Conservation (phyloP, 92 coral and sea anemone genomes). For the Hydrozoanthus gracilis region DNA sequence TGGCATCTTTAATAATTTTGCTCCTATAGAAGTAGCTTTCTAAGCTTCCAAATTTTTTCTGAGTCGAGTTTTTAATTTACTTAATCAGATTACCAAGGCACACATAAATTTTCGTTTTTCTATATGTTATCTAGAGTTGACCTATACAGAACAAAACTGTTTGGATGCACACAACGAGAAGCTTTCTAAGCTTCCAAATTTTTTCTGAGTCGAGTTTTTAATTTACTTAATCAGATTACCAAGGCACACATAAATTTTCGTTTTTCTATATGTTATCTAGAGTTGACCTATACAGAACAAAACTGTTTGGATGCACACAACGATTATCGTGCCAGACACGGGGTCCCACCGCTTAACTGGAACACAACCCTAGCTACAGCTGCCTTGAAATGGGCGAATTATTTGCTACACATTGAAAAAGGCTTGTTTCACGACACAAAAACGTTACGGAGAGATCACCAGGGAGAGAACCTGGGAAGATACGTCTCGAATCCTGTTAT, state of each 20-base stretch:
- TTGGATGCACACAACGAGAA: constrained; percentile 30
- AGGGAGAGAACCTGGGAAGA: constrained; percentile 30
- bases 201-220: not conserved
- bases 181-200: too few species aligned
- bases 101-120: not conserved
- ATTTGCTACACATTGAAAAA: not conserved
- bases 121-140: not conserved
- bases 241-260: not conserved
- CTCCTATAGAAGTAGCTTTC: too few species aligned
- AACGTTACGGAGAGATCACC: constrained; percentile 5
- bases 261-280: not conserved
- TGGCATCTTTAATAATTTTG: too few species aligned
- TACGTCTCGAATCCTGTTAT: constrained; percentile 6
- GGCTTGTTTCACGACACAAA: constrained; percentile 19
- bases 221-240: not conserved
- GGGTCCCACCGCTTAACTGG: constrained; percentile 10
- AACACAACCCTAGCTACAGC: constrained; percentile 27
- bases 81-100: not conserved
- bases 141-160: constrained; percentile 35
- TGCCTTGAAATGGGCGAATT: constrained; percentile 19
- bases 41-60: too few species aligned
- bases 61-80: not conserved
- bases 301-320: constrained; percentile 39
- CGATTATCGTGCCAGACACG: constrained; percentile 23
- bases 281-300: constrained; percentile 19